Evolutionary conservation across 2,888 invertebrate genomes (phyloP), one percentile per base, ranked within the genome.

Genomic region (Diploptera punctata): DNA sequence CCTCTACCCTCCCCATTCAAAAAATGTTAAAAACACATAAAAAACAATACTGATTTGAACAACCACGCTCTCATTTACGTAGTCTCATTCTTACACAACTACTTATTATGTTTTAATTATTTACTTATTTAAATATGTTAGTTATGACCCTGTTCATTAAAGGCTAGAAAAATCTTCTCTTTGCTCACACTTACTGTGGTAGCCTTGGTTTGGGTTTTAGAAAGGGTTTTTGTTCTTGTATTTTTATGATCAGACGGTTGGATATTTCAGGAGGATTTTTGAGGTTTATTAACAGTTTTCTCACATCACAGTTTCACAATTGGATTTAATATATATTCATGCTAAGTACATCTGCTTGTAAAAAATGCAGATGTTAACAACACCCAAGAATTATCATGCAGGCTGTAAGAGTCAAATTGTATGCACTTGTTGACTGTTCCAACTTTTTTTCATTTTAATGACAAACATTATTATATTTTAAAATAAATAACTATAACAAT

Each of bases 71-170:
- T 70, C 61, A 74, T 68, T 73, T 65, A 75, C 75, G 73, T 74
- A 75, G 74, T 73, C 60, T 70, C 65, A 38, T 69, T 43, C 70
- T 73, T 73, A 73, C 52, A 75, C 72, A 73, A 75, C 75, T 75
- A 75, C 71, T 75, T 76, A 75, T 69, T 43, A 72, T 71, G 61
- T 29, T 57, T 57, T 57, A 68, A 26, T 68, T 70, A 65, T 67
- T 71, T 70, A 68, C 31, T 71, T 68, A 71, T 68, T 71, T 74
- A 71, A 71, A 72, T 74, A 74, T 72, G 72, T 75, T 70, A 75
- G 72, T 76, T 71, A 69, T 75, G 76, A 76, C 76, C 76, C 76
- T 76, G 76, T 76, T 76, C 74, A 75, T 75, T 75, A 73, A 76
- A 76, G 76, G 76, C 76, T 76, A 75, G 76, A 44, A 65, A 44